These are phyloP conservation scores for Toxotes jaculatrix DNA, from an alignment of 2,113 vertebrate species.

Conservation along the genomic window DNA sequence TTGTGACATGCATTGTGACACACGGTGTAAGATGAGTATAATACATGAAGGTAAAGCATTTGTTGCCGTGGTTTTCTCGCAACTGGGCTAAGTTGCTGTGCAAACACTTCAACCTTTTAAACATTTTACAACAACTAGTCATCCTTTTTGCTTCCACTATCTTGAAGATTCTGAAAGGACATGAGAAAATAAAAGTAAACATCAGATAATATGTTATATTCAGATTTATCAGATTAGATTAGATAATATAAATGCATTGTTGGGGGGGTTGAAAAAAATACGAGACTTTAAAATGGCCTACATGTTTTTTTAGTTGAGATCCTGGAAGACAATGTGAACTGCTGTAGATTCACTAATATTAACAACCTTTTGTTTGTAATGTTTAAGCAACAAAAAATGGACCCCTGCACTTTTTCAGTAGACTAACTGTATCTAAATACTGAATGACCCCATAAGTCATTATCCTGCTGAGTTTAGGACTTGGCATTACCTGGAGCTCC, in stretches of 20 bases:
- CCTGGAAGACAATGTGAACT: background rate
- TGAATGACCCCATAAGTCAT: background rate
- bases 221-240: background rate
- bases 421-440: background rate
- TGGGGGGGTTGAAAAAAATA: too few relatives aligned
- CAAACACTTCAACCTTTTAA: conserved; percentile 3
- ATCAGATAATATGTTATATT: background rate
- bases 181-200: background rate
- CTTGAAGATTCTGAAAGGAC: conserved; percentile 68
- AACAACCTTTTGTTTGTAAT: background rate
- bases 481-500: conserved; percentile 86
- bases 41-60: background rate
- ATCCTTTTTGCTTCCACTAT: conserved; percentile 74
- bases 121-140: conserved; percentile 49
- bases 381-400: background rate
- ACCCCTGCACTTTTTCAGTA: background rate
- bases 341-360: background rate
- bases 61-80: conserved; percentile 1
- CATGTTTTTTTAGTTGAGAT: background rate
- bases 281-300: background rate
- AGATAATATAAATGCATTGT: background rate
- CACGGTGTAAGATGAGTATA: background rate
- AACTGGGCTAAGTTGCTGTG: background rate
- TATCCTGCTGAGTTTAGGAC: background rate
- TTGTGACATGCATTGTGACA: conserved; percentile 17